Conservation (phyloP, 2,797 vertebrate genomes). For the Lutjanus argentimaculatus region DNA sequence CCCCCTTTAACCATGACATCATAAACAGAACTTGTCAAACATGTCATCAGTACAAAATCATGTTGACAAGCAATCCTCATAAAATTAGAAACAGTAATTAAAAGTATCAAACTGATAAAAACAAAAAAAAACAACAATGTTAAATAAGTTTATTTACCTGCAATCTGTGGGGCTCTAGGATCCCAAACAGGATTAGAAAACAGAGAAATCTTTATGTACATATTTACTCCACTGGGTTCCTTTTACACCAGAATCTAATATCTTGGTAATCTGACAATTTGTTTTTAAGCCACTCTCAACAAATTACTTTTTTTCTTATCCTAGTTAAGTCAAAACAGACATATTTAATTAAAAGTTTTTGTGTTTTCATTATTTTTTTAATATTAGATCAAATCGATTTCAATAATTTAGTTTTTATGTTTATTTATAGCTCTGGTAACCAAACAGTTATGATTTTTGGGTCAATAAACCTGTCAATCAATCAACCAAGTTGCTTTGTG, state of each 20-base stretch:
- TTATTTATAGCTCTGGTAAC: constrained; percentile 22
- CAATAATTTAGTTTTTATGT: constrained; percentile 3
- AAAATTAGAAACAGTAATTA: background rate
- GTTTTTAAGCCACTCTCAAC: background rate
- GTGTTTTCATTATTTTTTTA: constrained; percentile 3
- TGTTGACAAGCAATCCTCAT: background rate
- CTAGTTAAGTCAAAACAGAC: constrained; percentile 36
- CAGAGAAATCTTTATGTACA: background rate
- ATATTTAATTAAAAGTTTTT: constrained; percentile 24
- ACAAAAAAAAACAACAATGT: background rate
- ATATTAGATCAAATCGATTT: constrained; percentile 32
- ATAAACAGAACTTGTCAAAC: background rate
- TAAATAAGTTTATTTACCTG: background rate
- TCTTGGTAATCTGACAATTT: constrained; percentile 21
- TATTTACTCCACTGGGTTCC: background rate
- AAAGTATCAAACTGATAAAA: background rate
- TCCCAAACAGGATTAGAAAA: background rate
- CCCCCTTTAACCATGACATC: background rate
- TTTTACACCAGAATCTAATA: too few relatives aligned
- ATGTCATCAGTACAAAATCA: background rate
- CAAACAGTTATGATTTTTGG: background rate
- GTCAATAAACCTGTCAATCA: constrained; percentile 52
- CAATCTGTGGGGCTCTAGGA: too few relatives aligned
- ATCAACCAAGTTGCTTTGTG: constrained; percentile 13
- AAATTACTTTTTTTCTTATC: constrained; percentile 12